A percentile compares a stretch with the other conserved stretches of the same genome.
Conservation (phyloP, 2,888 invertebrate genomes). For the Exocentrus adspersus region DNA sequence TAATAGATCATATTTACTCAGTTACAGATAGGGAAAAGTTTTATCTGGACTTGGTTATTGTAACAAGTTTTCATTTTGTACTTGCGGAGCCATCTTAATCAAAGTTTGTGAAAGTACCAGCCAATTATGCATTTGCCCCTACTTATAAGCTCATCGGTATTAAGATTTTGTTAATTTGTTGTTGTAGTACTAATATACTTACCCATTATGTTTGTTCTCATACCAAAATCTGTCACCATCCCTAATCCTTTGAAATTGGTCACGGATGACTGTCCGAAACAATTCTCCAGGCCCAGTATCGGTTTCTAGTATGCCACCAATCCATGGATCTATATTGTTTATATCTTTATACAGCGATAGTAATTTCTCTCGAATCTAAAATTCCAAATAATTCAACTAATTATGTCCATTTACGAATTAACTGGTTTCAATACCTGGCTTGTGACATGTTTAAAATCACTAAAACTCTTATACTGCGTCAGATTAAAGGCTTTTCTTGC, state of each 20-base stretch:
- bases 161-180: too few relatives aligned
- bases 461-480: constrained; percentile 43
- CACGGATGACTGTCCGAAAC: constrained; percentile 65
- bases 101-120: too few relatives aligned
- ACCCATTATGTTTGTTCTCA: constrained; percentile 64
- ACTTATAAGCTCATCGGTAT: too few relatives aligned
- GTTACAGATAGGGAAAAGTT: too few relatives aligned
- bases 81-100: too few relatives aligned
- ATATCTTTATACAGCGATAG: constrained; percentile 58
- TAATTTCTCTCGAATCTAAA: constrained; percentile 47
- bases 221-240: constrained; percentile 71
- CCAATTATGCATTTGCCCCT: too few relatives aligned
- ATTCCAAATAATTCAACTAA: too few relatives aligned
- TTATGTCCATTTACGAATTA: too few relatives aligned
- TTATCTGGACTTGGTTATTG: too few relatives aligned
- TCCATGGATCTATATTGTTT: constrained; percentile 67
- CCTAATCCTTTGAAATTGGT: constrained; percentile 68
- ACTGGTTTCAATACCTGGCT: too few relatives aligned
- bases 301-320: constrained; percentile 69
- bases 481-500: constrained; percentile 65
- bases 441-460: constrained; percentile 48
- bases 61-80: too few relatives aligned
- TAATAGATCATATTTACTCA: too few relatives aligned
- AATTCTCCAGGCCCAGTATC: constrained; percentile 64
- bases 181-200: constrained; percentile 31